Percentiles rank a stretch among this genome's conserved stretches.
Conservation (phyloP, 1,140 invertebrate species). For the Megathymus violae region DNA sequence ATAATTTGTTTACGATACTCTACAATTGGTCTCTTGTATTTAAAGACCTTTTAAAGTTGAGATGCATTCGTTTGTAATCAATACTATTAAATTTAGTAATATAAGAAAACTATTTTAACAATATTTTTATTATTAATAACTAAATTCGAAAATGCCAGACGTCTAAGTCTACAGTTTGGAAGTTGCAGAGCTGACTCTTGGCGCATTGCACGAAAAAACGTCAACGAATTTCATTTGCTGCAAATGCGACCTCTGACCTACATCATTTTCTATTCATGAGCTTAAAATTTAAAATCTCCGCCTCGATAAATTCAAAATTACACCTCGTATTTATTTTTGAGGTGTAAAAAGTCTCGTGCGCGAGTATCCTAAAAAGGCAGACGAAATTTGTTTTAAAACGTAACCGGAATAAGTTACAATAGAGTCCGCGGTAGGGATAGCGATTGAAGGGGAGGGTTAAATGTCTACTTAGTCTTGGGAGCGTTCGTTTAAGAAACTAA, state of each 20-base stretch:
- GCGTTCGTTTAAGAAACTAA: slow-evolving; percentile 49
- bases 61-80: too few relatives aligned
- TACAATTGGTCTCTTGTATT: too few relatives aligned
- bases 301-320: slow-evolving; percentile 29
- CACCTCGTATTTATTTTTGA: slow-evolving; percentile 32
- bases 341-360: slow-evolving; percentile 30
- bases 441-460: slow-evolving; percentile 10
- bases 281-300: slow-evolving; percentile 35
- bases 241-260: slow-evolving; percentile 33
- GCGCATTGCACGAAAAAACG: slow-evolving; percentile 28
- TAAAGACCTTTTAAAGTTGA: too few relatives aligned
- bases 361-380: slow-evolving; percentile 26
- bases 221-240: slow-evolving; percentile 31
- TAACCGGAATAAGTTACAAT: slow-evolving; percentile 23
- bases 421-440: slow-evolving; percentile 4
- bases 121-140: slow-evolving; percentile 2
- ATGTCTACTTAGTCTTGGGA: slow-evolving; percentile 38
- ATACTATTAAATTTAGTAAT: too few relatives aligned
- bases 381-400: slow-evolving; percentile 29
- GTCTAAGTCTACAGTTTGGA: slow-evolving; percentile 19
- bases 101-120: too few relatives aligned
- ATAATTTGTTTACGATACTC: too few relatives aligned
- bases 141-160: slow-evolving; percentile 5
- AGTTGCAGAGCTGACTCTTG: slow-evolving; percentile 15
- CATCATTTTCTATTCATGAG: slow-evolving; percentile 31